These are phyloP conservation scores for Cheilosia vernalis DNA, from an alignment of 2,888 invertebrate genomes.

Conservation along the genomic window DNA sequence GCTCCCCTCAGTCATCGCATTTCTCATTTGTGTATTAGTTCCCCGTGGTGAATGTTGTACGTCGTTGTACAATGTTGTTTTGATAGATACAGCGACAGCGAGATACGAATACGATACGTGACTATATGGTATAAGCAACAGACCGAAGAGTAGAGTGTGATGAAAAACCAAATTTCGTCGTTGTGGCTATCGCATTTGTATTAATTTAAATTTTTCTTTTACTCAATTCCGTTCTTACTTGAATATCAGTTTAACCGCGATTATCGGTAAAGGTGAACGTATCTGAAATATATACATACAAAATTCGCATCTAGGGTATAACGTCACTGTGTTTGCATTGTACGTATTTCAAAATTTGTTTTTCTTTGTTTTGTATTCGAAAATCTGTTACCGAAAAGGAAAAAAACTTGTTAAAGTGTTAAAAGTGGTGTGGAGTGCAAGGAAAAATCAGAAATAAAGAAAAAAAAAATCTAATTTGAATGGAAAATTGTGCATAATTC, in stretches of 20 bases:
- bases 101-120: slow-evolving; percentile 73
- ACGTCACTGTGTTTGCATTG: slow-evolving; percentile 18
- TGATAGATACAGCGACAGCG: slow-evolving; percentile 67
- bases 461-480: slow-evolving; percentile 38
- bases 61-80: slow-evolving; percentile 56
- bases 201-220: slow-evolving; percentile 16
- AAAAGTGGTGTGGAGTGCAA: slow-evolving; percentile 1
- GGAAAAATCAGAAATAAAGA: neutral
- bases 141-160: slow-evolving; percentile 64
- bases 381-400: slow-evolving; percentile 1
- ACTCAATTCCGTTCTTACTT: slow-evolving; percentile 37
- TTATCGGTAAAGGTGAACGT: slow-evolving; percentile 39
- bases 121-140: slow-evolving; percentile 62
- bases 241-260: slow-evolving; percentile 4
- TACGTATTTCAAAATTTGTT: slow-evolving; percentile 20
- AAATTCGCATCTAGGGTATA: neutral
- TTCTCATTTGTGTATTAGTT: slow-evolving; percentile 73
- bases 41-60: slow-evolving; percentile 70
- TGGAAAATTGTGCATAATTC: slow-evolving; percentile 69
- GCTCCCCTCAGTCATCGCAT: slow-evolving; percentile 65
- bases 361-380: slow-evolving; percentile 7
- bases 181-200: slow-evolving; percentile 47
- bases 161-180: slow-evolving; percentile 56
- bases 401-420: slow-evolving; percentile 13
- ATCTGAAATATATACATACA: slow-evolving; percentile 9